Evolutionary conservation across 2,888 invertebrate species (phyloP), one percentile per base, ranked within the genome.

Genomic region (Orthosia gracilis): DNA sequence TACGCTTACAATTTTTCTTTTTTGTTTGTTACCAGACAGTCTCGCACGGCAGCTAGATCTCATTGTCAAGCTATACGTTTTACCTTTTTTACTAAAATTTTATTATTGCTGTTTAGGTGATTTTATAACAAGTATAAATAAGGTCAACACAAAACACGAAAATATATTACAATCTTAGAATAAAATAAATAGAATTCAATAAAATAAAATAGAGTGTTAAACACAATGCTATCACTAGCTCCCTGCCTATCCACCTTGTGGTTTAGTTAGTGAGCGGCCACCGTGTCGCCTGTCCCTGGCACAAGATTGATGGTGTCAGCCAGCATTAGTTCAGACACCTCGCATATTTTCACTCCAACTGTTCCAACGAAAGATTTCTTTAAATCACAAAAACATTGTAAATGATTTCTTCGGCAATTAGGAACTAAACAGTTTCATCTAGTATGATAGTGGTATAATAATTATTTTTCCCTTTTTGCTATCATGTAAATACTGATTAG

Each of bases 291-390:
- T 83, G 83, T 85, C 83, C 74, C 85, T 0, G 5, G 5, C 64
- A 52, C 18, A 74, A 85, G 88, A 88, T 85, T 80, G 86, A 88
- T 88, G 57, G 79, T 69, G 68, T 61, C 54, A 52, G 68, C 80
- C n/a, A 47, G 68, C 73, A 54, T 84, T 59, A 59, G 68, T 73
- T 63, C 62, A 52, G 57, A 77, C 82, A 71, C 52, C 66, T 76
- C 68, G 49, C 18, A 66, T 68, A 47, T 21, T 74, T 68, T 64
- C 57, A 17, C 26, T 23, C 2, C 15, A 55, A 23, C 55, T 65
- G 21, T 26, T 50, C 58, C 57, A n/a, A 47, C 23, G 2, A 45
- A 15, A 15, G 17, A 66, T 63, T 59, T 71, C 58, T 82, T 50
- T 69, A 58, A 50, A 57, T n/a, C 26, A 57, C 13, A 62, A 63